These are phyloP conservation scores for Peromyscus attwateri DNA, from an alignment of 2,797 vertebrate species.

Conservation along the genomic window DNA sequence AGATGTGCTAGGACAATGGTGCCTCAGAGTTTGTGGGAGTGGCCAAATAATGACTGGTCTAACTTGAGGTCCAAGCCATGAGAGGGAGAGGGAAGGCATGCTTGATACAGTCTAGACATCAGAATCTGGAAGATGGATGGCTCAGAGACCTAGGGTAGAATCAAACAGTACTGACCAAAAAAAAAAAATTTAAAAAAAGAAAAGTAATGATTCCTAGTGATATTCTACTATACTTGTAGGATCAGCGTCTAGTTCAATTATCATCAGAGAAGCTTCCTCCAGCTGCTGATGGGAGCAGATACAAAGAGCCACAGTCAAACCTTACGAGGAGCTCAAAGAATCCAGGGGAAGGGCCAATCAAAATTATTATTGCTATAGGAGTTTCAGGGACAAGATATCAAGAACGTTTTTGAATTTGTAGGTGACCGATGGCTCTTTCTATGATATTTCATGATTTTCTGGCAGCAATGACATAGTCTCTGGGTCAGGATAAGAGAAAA, in stretches of 20 bases:
- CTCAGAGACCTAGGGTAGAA: not conserved
- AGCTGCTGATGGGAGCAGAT: not conserved
- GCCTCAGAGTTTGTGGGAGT: not conserved
- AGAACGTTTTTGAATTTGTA: not conserved
- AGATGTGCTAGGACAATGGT: not conserved
- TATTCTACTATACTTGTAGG: not conserved
- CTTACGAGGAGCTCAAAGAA: not conserved
- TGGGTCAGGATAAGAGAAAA: not conserved
- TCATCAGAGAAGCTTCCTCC: not conserved
- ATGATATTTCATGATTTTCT: not conserved
- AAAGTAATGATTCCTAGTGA: not conserved
- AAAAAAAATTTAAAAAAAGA: too few species aligned
- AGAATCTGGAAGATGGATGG: not conserved
- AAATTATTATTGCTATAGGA: not conserved
- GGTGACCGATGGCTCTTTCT: not conserved
- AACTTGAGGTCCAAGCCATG: not conserved
- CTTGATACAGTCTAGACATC: not conserved
- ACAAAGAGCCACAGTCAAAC: not conserved
- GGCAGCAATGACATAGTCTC: not conserved
- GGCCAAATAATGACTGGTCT: not conserved
- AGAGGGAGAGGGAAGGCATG: not conserved
- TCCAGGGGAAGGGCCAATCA: not conserved
- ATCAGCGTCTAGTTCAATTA: not conserved
- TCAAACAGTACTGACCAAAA: not conserved
- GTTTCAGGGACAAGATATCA: not conserved